phyloP scores from a whole-genome alignment of 1,140 invertebrate genomes.

The Sarcophaga bullata region DNA sequence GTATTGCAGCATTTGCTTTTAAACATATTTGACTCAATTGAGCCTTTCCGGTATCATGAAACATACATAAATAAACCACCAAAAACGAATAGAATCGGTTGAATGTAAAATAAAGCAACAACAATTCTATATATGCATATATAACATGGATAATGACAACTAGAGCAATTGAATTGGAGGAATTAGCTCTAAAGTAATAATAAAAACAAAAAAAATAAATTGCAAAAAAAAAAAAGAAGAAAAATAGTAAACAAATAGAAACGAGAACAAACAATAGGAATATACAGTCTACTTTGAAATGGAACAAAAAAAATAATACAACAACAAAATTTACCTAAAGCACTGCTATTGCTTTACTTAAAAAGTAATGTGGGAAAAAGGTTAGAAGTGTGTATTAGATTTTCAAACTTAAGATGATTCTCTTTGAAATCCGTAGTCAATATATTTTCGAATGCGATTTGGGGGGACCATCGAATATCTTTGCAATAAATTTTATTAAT shows the following conservation, averaged over 20 bases:
- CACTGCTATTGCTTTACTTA: background rate
- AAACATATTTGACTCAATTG: background rate
- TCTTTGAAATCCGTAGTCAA: no score
- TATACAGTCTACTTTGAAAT: background rate
- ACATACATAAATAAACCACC: background rate
- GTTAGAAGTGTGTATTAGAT: no score
- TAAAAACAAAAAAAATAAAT: background rate
- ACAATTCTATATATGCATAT: background rate
- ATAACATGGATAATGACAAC: slow-evolving; percentile 14
- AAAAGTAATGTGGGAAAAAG: background rate
- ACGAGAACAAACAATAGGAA: background rate
- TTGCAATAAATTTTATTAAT: no score
- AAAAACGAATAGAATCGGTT: background rate
- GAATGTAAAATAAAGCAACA: background rate
- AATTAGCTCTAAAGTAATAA: background rate
- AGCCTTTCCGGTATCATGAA: background rate
- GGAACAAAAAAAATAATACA: background rate
- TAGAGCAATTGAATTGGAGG: slow-evolving; percentile 1
- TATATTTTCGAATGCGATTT: no score
- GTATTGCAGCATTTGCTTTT: background rate
- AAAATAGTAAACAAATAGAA: background rate
- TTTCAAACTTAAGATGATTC: no score
- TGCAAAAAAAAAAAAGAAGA: background rate
- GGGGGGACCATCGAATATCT: no score
- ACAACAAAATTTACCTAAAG: background rate